phyloP scores from a whole-genome alignment of 1,140 invertebrate genomes.

The Telenomus remus region DNA sequence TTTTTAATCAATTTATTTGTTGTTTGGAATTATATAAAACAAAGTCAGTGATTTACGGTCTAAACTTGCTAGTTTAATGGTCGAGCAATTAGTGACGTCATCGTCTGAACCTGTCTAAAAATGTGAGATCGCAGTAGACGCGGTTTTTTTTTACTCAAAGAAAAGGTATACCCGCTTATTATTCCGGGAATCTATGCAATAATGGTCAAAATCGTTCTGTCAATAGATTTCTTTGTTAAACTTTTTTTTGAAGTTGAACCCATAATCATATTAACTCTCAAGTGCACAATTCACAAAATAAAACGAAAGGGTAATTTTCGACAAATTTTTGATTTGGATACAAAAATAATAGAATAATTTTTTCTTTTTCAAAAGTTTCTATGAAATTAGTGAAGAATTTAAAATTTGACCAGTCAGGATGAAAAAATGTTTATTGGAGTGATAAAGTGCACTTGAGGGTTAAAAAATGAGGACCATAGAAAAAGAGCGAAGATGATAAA shows the following conservation, averaged over 20 bases:
- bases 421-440: too few species aligned
- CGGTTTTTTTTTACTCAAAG: conserved; percentile 23
- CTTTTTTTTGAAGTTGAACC: too few species aligned
- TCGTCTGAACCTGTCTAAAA: conserved; percentile 60
- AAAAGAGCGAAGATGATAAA: conserved; percentile 11
- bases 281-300: too few species aligned
- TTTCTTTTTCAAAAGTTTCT: too few species aligned
- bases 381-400: too few species aligned
- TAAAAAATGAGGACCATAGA: not conserved
- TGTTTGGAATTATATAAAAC: not conserved
- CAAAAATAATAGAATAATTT: too few species aligned
- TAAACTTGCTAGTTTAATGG: conserved; percentile 52
- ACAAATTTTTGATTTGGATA: too few species aligned
- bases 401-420: too few species aligned
- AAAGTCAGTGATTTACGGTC: conserved; percentile 19
- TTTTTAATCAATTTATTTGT: too few species aligned
- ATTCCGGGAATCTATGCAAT: conserved; percentile 22
- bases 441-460: too few species aligned
- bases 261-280: too few species aligned
- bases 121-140: conserved; percentile 25
- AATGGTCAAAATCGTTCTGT: not conserved
- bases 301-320: too few species aligned
- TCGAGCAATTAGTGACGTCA: conserved; percentile 64
- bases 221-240: conserved; percentile 7
- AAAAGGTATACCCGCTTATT: conserved; percentile 21